These are phyloP conservation scores for Morpho helenor DNA, from an alignment of 2,888 invertebrate species.

Conservation along the genomic window DNA sequence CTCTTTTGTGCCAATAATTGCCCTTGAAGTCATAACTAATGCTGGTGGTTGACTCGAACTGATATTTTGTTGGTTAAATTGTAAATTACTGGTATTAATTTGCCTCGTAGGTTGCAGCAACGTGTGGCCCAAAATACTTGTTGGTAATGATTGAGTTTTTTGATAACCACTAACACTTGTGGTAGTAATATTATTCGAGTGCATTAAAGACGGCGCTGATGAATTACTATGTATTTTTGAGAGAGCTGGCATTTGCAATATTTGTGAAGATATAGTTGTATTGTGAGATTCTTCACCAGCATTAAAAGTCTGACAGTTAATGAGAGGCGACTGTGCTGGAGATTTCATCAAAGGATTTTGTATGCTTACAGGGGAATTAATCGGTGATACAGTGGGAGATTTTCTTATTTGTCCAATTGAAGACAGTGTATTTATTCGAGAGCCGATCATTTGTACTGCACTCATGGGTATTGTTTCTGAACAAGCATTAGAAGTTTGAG, in stretches of 20 bases:
- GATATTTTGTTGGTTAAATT: constrained; percentile 65
- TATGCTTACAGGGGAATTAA: constrained; percentile 59
- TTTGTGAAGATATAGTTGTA: constrained; percentile 56
- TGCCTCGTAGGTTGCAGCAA: constrained; percentile 67
- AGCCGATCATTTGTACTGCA: constrained; percentile 59
- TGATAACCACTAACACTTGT: constrained; percentile 59
- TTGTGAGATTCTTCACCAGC: constrained; percentile 47
- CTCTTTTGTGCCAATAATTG: constrained; percentile 61
- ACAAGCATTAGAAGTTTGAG: constrained; percentile 39
- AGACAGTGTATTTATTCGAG: constrained; percentile 61
- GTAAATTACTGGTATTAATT: constrained; percentile 52
- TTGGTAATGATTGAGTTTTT: constrained; percentile 59
- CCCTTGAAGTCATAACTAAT: constrained; percentile 70
- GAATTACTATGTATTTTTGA: constrained; percentile 65
- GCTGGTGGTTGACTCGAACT: constrained; percentile 75
- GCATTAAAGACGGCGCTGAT: constrained; percentile 52
- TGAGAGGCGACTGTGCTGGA: constrained; percentile 61
- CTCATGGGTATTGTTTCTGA: constrained; percentile 58
- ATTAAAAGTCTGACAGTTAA: constrained; percentile 50
- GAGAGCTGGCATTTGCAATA: constrained; percentile 73
- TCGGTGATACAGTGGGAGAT: constrained; percentile 69
- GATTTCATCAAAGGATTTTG: constrained; percentile 65
- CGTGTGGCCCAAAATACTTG: constrained; percentile 72
- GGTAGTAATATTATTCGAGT: constrained; percentile 59
- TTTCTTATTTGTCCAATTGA: constrained; percentile 61